phyloP scores from a whole-genome alignment of 2,113 vertebrate species.

The Chloropsis cyanopogon region DNA sequence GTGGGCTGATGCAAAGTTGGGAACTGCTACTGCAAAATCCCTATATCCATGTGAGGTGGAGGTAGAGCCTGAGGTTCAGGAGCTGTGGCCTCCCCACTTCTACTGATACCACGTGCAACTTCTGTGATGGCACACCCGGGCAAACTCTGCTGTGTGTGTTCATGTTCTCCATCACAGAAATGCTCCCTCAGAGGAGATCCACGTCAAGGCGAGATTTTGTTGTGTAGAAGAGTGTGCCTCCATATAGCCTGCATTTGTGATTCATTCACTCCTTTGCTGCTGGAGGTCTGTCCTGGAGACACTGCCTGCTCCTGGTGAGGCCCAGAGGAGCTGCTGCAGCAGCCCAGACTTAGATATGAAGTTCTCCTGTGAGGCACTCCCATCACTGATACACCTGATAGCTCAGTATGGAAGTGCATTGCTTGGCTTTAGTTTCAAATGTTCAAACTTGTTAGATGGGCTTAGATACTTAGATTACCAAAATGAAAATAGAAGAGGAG shows the following conservation, averaged over 20 bases:
- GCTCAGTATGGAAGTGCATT: not conserved
- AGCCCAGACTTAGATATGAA: not conserved
- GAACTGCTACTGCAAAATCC: not conserved
- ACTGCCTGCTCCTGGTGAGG: not conserved
- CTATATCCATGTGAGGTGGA: not conserved
- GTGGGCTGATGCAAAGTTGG: not conserved
- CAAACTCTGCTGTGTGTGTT: not conserved
- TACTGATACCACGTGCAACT: fast-evolving
- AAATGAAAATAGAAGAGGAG: not conserved
- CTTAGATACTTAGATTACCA: not conserved
- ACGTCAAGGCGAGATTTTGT: not conserved
- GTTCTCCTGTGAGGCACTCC: not conserved
- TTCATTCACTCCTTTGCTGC: not conserved
- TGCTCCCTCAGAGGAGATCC: not conserved
- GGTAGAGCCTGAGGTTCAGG: not conserved
- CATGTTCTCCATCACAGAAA: not conserved
- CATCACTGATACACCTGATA: not conserved
- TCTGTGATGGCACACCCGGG: too few species aligned
- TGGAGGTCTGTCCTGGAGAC: not conserved
- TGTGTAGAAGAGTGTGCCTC: not conserved
- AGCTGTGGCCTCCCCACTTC: not conserved
- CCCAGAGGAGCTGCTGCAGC: not conserved
- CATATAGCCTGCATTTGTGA: not conserved
- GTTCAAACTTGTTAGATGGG: slow-evolving; percentile 9
- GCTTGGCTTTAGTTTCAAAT: not conserved